Conservation (phyloP, 2,113 vertebrate species). For the Eulacestoma nigropectus region DNA sequence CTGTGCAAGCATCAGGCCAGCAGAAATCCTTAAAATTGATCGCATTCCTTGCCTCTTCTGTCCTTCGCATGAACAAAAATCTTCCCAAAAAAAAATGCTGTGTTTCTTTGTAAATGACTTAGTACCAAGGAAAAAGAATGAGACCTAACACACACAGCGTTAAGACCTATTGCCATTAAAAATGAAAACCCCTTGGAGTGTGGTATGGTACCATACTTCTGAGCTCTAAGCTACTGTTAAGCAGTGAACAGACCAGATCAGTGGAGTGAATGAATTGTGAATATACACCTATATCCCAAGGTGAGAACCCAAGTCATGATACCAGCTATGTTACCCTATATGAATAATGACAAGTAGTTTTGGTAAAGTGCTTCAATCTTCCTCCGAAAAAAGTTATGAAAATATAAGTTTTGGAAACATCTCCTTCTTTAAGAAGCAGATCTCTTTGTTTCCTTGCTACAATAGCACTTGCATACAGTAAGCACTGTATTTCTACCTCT, state of each 20-base stretch:
- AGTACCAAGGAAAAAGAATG: not conserved
- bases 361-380: constrained; percentile 64
- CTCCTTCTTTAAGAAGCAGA: constrained; percentile 61
- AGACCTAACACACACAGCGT: not conserved
- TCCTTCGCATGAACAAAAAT: not conserved
- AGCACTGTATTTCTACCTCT: constrained; percentile 4
- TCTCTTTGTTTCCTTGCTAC: constrained; percentile 46
- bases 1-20: not conserved
- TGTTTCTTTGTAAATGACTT: not conserved
- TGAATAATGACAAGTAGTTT: constrained; percentile 35
- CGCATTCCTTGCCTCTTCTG: not conserved
- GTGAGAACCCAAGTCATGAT: not conserved
- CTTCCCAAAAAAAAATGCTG: fast-evolving
- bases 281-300: not conserved
- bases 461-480: constrained; percentile 21
- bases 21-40: not conserved
- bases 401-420: constrained; percentile 57
- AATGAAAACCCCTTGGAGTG: not conserved
- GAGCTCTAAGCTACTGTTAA: not conserved
- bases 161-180: constrained; percentile 21
- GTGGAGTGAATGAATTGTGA: not conserved
- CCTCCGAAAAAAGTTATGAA: constrained; percentile 29
- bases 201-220: not conserved
- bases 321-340: not conserved
- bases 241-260: not conserved